These are phyloP conservation scores for Enteromius argenteus DNA, from an alignment of 2,797 vertebrate genomes.

Conservation along the genomic window DNA sequence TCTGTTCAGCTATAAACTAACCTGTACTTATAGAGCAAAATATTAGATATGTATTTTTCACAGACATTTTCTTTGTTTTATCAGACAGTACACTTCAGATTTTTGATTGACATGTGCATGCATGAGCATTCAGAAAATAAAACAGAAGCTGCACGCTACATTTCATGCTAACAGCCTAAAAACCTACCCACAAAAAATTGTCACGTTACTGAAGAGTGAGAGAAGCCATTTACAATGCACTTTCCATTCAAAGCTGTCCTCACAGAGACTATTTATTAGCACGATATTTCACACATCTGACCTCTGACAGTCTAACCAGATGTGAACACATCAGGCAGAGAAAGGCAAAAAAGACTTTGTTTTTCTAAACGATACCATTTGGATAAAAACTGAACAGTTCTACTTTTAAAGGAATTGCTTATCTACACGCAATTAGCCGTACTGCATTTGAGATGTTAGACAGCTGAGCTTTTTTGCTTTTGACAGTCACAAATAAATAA, in stretches of 20 bases:
- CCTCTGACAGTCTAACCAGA: not conserved
- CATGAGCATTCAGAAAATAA: not conserved
- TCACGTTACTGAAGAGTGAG: not conserved
- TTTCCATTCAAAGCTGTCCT: not conserved
- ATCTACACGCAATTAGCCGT: not conserved
- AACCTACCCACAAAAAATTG: not conserved
- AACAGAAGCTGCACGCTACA: conserved; percentile 5
- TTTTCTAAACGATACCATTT: not conserved
- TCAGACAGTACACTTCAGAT: not conserved
- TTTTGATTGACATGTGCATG: conserved; percentile 4
- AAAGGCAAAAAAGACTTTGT: not conserved
- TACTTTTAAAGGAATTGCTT: not conserved
- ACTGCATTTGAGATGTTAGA: not conserved
- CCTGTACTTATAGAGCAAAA: not conserved
- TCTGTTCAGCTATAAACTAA: not conserved
- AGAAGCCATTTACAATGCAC: not conserved
- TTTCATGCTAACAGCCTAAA: not conserved
- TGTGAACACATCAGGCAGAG: not conserved
- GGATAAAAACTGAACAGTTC: not conserved
- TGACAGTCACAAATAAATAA: not conserved
- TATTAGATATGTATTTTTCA: not conserved
- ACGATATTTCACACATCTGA: not conserved
- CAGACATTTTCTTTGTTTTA: not conserved
- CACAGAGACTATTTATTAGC: not conserved
- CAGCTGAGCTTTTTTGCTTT: not conserved